Base-by-base conservation (phyloP, 2,888 invertebrate genomes). In the Ormyrus rosae region DNA sequence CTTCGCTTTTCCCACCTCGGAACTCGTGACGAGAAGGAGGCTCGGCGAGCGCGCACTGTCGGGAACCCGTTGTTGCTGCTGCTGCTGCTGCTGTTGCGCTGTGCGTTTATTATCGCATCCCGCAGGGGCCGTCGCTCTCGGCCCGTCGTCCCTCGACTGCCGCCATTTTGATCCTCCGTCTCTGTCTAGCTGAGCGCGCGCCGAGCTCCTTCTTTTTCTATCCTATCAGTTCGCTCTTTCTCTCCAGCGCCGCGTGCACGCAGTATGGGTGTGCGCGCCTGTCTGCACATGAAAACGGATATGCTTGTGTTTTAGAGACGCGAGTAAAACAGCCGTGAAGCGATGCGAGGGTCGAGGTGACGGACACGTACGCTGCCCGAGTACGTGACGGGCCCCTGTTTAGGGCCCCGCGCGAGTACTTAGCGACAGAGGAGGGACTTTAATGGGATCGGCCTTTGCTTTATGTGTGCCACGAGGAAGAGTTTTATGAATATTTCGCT, bases 51-150 rank as follows among this genome's bases (percentile, higher is more conserved):
- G 34, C 34, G 3, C 34, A 2, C 4, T 34, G 34, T 34, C 34
- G 34, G 34, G 34, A 3, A 34, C 34, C 34, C 34, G 34, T 34
- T 34, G 19, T 1, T 19, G 89, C 97, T 97, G 92, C 97, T 98
- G 93, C 97, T 97, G 91, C 97, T 96, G 91, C 96, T 96, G 91
- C 96, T 93, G 91, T 95, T 95, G 91, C 89, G 94, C 93, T 91
- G 95, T 95, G 67, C 65, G 58, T 51, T 67, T 60, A 69, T 76
- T 69, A 69, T 61, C 64, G 70, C 45, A 70, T 70, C 56, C 19
- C 64, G 34, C 34, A 56, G 70, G 56, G 70, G 56, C 70, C 77
- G 68, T 70, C 77, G 70, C 70, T 77, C 77, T 64, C 61, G 69
- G 69, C 60, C 65, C 11, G 58, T 46, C 51, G 70, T 34, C 34